Evolutionary conservation across 1,140 invertebrate genomes (phyloP), one percentile per base, ranked within the genome.

Genomic region (Vanessa tameamea): DNA sequence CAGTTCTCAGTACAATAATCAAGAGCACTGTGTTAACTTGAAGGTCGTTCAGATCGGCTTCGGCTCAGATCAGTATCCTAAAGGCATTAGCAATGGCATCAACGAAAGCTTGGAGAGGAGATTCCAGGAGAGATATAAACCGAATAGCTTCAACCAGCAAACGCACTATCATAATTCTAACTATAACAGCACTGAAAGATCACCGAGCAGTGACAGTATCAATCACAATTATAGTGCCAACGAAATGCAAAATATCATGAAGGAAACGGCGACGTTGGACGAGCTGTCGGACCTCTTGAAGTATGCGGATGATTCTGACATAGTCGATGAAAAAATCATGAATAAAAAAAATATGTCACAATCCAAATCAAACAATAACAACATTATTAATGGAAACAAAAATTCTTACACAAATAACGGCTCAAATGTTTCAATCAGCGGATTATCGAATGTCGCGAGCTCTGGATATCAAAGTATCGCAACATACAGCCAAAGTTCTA

Each of bases 401-500:
- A 80, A 84, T 16, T 89, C 93, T 64, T 93, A 94, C 66, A 93
- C 94, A 53, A 95, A 94, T 50, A 95, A 95, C 80, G 95, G 95
- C 48, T 96, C 95, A 61, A 95, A 96, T 81, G 94, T 95, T 4
- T 97, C 96, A 2, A 97, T 98, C 70, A 96, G 96, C 73, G 96
- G 96, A 70, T 85, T 97, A 48, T 97, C 96, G 20, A 97, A 96
- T 73, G 96, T 97, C 68, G 97, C 96, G 2, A 97, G 97, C 26
- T 98, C 97, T 1, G 97, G 97, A 2, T 98, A 98, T 86, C 97
- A 98, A 90, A 98, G 97, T 80, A 97, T 98, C 83, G 96, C 96
- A 6, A 97, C 97, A 8, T 97, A 97, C 87, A 98, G 97, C 83
- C 97, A 97, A 87, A 97, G 97, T 72, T 97, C 96, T 79, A 97